Evolutionary conservation across 2,888 invertebrate species (phyloP), one percentile per base, ranked within the genome.

Genomic region (Dicranocentrus wangi): DNA sequence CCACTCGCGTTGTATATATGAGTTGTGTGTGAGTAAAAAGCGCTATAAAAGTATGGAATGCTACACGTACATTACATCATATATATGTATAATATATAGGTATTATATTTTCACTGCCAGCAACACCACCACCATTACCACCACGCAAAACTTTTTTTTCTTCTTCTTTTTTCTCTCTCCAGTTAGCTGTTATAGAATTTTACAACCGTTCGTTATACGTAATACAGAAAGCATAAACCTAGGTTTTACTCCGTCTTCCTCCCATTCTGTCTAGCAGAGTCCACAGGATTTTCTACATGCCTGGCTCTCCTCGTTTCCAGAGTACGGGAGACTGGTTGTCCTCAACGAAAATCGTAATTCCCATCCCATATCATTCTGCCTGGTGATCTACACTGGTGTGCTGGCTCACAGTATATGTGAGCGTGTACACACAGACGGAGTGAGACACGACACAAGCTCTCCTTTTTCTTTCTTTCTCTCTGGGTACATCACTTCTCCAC

Each of bases 301-400:
- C 51, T 7, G 7, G 10, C 51, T 13, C 3, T 51, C n/a, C 32
- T n/a, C 17, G n/a, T 65, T 21, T 1, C 65, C 13, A 39, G n/a
- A n/a, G n/a, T n/a, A n/a, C 5, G 10, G 28, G 15, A 42, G 21
- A 13, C 39, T 51, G 55, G 27, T 2, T 65, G 73, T 75, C 66
- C 75, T 75, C 53, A 53, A 75, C 55, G 61, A 63, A 53, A 75
- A 55, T 75, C 75, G 66, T 75, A 75, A 66, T 75, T 75, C 75
- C 75, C 66, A 75, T 65, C 75, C 75, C 75, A 75, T 75, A 76
- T 68, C 69, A 76, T 69, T 80, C 72, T 71, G 39, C 15, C 39
- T 32, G 2, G 55, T 28, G 51, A 65, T 47, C 47, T 65, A 43
- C 66, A 43, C 25, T n/a, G n/a, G 47, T 51, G 19, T 17, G 23